phyloP scores from a whole-genome alignment of 92 coral and sea anemone genomes.

The Actinostola sp. region DNA sequence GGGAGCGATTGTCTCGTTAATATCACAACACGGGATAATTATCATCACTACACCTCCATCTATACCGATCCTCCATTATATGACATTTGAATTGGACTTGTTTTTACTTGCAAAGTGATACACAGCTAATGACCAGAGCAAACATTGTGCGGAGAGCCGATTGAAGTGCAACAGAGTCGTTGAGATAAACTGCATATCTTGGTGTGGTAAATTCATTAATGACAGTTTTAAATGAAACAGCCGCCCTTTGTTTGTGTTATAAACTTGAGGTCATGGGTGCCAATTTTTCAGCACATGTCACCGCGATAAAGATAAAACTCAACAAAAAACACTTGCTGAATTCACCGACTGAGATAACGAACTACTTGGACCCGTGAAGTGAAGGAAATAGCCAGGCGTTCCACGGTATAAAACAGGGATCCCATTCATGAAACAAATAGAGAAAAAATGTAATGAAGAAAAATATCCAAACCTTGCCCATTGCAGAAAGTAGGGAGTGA shows the following conservation, averaged over 20 bases:
- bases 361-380: neutral
- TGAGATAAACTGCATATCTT: conserved; percentile 10
- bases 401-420: neutral
- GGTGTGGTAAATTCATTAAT: conserved; percentile 5
- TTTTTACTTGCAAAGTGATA: conserved; percentile 16
- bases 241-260: conserved; percentile 34
- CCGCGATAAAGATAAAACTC: conserved; percentile 12
- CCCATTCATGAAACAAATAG: neutral
- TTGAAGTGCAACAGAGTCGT: neutral
- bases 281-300: conserved; percentile 9
- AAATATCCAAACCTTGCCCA: too few species aligned
- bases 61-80: neutral
- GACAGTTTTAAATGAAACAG: conserved; percentile 6
- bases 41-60: conserved; percentile 6
- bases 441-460: too few species aligned
- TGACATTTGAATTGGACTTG: neutral
- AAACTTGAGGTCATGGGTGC: conserved; percentile 23
- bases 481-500: too few species aligned
- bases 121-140: neutral
- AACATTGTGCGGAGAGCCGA: neutral
- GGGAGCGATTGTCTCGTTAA: neutral
- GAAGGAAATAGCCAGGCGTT: conserved; percentile 1
- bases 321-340: conserved; percentile 8
- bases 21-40: neutral
- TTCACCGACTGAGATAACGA: neutral